phyloP scores from a whole-genome alignment of 2,797 vertebrate genomes.

The Pangasius djambal region DNA sequence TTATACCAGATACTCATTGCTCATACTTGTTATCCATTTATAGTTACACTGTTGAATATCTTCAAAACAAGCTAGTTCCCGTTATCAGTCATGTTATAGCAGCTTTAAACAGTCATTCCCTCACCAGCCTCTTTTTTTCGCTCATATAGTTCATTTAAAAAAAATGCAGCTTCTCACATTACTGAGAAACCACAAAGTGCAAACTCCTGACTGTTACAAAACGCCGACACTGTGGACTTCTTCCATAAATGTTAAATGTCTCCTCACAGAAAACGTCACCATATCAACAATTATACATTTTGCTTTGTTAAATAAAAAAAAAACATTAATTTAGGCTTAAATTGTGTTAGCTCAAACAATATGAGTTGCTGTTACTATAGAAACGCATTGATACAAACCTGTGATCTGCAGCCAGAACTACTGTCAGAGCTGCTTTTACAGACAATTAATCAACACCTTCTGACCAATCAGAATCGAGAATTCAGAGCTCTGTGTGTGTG shows the following conservation, averaged over 20 bases:
- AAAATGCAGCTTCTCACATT: too few relatives aligned
- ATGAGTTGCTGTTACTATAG: neutral
- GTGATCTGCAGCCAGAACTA: neutral
- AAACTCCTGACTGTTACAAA: neutral
- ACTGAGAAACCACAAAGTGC: too few relatives aligned
- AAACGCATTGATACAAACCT: neutral
- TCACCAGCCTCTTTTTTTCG: neutral
- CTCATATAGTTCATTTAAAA: too few relatives aligned
- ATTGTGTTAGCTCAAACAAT: neutral
- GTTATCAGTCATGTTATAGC: neutral
- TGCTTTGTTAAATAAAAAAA: neutral
- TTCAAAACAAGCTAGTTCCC: neutral
- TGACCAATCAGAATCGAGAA: neutral
- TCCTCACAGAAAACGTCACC: neutral
- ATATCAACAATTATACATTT: neutral
- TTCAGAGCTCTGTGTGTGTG: conserved; percentile 34
- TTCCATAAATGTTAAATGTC: neutral
- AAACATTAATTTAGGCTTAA: neutral
- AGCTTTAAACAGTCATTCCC: neutral
- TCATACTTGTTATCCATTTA: neutral
- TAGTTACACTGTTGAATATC: neutral
- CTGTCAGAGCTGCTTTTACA: neutral
- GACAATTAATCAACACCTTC: neutral
- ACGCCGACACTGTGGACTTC: neutral
- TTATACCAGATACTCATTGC: neutral